phyloP scores from a whole-genome alignment of 1,140 invertebrate species.

The Orchesella cincta region DNA sequence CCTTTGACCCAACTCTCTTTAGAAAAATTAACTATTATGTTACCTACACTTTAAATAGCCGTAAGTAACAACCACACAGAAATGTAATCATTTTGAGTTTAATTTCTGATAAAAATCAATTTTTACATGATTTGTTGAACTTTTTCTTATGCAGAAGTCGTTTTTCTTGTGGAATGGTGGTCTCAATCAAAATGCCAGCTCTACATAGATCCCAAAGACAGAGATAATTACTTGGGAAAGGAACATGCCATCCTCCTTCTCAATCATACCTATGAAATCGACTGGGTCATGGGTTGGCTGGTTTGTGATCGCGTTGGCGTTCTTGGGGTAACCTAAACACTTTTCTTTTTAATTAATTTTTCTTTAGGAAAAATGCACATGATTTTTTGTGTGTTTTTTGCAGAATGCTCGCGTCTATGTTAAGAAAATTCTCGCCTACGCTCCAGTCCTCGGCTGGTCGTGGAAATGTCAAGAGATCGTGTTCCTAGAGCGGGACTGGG shows the following conservation, averaged over 20 bases:
- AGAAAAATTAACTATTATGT: conserved; percentile 90
- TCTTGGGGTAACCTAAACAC: conserved; percentile 69
- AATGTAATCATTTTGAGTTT: conserved; percentile 27
- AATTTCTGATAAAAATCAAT: conserved; percentile 22
- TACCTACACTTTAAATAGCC: conserved; percentile 82
- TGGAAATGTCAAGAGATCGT: conserved; percentile 64
- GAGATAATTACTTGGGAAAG: conserved; percentile 76
- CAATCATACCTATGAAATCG: conserved; percentile 94
- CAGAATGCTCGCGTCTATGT: conserved; percentile 94
- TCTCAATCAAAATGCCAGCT: conserved; percentile 71
- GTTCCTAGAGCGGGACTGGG: conserved; percentile 63
- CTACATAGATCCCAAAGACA: conserved; percentile 77
- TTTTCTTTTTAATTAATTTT: conserved; percentile 27
- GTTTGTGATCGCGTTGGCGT: conserved; percentile 74
- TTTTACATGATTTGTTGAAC: background rate
- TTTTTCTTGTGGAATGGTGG: conserved; percentile 93
- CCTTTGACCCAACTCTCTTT: conserved; percentile 74
- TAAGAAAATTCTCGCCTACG: conserved; percentile 72
- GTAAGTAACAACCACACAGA: too few relatives aligned
- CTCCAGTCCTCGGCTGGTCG: conserved; percentile 65
- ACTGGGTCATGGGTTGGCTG: conserved; percentile 90
- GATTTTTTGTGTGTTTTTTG: conserved; percentile 64
- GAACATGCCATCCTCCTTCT: conserved; percentile 88
- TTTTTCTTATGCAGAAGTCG: conserved; percentile 72
- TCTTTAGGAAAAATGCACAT: background rate